Percentiles rank a stretch among this genome's conserved stretches.
phyloP scores from a whole-genome alignment of 2,113 vertebrate species.

The Parotia lawesii region DNA sequence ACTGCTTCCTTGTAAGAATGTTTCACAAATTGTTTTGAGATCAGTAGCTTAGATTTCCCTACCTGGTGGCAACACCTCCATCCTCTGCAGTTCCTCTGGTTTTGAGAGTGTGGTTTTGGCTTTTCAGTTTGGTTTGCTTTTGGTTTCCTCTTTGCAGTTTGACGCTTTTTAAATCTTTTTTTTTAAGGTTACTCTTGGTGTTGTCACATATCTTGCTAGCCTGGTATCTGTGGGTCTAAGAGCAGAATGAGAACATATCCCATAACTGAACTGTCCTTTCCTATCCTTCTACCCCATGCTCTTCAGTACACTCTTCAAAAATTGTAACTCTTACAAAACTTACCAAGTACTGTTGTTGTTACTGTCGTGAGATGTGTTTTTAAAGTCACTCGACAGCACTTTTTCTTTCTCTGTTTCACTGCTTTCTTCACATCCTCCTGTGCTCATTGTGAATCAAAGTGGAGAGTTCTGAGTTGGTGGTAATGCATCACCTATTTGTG shows the following conservation, averaged over 20 bases:
- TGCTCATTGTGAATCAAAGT: neutral
- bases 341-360: neutral
- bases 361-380: rapidly evolving
- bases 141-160: neutral
- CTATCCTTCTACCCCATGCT: neutral
- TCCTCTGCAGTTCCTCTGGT: neutral
- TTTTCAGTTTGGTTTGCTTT: neutral
- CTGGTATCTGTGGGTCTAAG: neutral
- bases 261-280: neutral
- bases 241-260: neutral
- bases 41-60: neutral
- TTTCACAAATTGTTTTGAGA: neutral
- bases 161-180: neutral
- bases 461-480: neutral
- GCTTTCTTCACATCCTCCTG: neutral
- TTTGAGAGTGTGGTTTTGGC: neutral
- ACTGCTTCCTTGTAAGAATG: neutral
- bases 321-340: neutral
- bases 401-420: neutral
- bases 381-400: neutral
- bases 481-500: neutral
- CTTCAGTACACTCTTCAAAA: neutral
- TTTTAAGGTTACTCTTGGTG: neutral
- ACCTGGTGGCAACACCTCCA: neutral
- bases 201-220: neutral